Percentiles rank a stretch among this genome's conserved stretches.
Conservation (phyloP, 2,797 vertebrate species). For the Catostomus latipinnis region DNA sequence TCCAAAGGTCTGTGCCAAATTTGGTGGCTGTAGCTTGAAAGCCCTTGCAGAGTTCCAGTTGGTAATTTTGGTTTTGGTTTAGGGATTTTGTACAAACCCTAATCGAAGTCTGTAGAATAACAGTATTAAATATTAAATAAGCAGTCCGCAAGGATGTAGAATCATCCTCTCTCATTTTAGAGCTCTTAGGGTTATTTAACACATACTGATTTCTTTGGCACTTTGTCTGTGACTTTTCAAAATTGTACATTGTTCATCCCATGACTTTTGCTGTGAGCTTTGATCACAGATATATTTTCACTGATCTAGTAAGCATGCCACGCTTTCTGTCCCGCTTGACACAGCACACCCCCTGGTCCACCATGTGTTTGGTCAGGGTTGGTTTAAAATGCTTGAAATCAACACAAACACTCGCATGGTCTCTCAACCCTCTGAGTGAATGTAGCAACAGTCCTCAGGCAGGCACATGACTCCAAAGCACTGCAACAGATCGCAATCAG, state of each 20-base stretch:
- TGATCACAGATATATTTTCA: background rate
- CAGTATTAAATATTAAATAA: too few relatives aligned
- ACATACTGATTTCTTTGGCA: background rate
- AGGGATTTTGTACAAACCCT: too few relatives aligned
- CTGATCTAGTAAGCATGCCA: background rate
- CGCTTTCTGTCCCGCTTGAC: background rate
- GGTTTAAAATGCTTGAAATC: conserved; percentile 22
- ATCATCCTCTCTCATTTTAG: too few relatives aligned
- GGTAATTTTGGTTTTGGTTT: too few relatives aligned
- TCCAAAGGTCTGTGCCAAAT: too few relatives aligned
- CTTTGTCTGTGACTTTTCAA: too few relatives aligned
- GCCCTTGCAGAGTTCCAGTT: too few relatives aligned
- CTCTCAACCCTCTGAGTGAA: conserved; percentile 11
- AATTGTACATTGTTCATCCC: background rate
- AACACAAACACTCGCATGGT: conserved; percentile 25
- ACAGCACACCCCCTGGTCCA: background rate
- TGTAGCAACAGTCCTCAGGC: background rate
- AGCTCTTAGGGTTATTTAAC: background rate
- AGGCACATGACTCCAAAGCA: conserved; percentile 46
- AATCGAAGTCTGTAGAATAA: too few relatives aligned
- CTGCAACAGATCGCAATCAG: conserved; percentile 38
- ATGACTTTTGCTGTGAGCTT: background rate
- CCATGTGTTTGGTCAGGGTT: conserved; percentile 27
- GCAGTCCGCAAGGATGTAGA: too few relatives aligned
- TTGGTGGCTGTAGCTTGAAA: too few relatives aligned